phyloP scores from a whole-genome alignment of 2,113 vertebrate genomes.

The Percina caprodes region DNA sequence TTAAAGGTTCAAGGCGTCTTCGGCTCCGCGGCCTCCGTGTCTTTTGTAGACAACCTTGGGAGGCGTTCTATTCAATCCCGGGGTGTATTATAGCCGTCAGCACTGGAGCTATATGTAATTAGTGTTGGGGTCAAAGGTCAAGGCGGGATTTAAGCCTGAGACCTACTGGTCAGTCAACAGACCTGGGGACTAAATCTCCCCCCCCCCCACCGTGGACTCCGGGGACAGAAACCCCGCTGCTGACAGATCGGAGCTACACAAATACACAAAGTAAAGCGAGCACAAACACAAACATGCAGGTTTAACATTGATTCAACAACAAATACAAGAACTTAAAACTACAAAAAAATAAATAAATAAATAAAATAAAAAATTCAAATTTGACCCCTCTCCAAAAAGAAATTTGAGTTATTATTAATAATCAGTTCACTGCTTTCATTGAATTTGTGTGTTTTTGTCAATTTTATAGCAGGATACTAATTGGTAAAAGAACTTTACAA shows the following conservation, averaged over 20 bases:
- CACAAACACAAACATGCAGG: conserved; percentile 31
- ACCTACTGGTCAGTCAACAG: conserved; percentile 77
- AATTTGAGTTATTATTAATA: too few species aligned
- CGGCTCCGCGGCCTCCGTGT: conserved; percentile 42
- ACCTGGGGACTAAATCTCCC: conserved; percentile 78
- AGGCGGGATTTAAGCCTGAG: conserved; percentile 68
- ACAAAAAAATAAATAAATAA: too few species aligned
- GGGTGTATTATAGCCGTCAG: conserved; percentile 73
- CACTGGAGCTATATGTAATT: conserved; percentile 73
- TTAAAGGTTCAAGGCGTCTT: conserved; percentile 65
- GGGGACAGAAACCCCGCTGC: conserved; percentile 90
- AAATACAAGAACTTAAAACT: neutral
- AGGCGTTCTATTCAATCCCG: conserved; percentile 37
- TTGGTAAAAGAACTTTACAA: too few species aligned
- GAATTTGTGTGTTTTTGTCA: too few species aligned
- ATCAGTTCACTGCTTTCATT: too few species aligned
- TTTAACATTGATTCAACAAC: conserved; percentile 10
- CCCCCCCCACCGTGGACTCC: conserved; percentile 80
- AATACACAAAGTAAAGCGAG: conserved; percentile 17
- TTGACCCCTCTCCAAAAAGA: too few species aligned
- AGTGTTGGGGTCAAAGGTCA: conserved; percentile 77
- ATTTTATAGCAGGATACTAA: too few species aligned
- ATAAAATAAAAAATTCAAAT: too few species aligned
- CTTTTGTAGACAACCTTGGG: conserved; percentile 61
- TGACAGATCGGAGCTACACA: conserved; percentile 85